Evolutionary conservation across 2,797 vertebrate genomes (phyloP), one percentile per base, ranked within the genome.

Genomic region (Sebastes variabilis): DNA sequence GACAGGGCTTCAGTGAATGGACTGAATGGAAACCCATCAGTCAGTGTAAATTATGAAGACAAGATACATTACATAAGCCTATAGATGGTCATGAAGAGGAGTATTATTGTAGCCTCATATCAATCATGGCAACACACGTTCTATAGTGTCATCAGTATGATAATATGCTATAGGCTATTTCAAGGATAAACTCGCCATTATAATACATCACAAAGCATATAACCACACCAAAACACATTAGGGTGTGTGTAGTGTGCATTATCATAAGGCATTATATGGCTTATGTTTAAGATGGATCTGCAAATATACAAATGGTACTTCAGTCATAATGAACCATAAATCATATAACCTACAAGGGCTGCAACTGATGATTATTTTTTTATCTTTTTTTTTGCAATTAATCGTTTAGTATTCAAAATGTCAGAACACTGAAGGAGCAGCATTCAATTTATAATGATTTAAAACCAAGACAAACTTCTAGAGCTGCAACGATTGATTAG

Each of bases 61-160:
- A 93, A 92, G 92, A 91, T 77, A 76, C 93, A 93, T 94, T 92
- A 93, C 92, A 92, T 93, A 93, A 95, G 90, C 92, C 87, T 88
- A 89, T 92, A 92, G 89, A 95, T 85, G 86, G 84, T 83, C 90
- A 87, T 90, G 81, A 92, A 92, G 91, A 90, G 86, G 80, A 92
- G 89, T 87, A 85, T 93, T 93, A 92, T 93, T 88, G 84, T 73
- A 84, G 91, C 61, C 66, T 29, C 64, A 75, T 88, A 94, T 95
- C 90, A 91, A 90, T 94, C 93, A 91, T 16, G 29, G 84, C 72
- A 74, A 74, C 87, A 76, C 74, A 77, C 72, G 18, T 88, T 90
- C 83, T 85, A 84, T 78, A 75, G 87, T 90, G 90, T 92, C 92
- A 90, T 94, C 90, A 93, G 86, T 87, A 93, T 92, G 91, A 92